These are phyloP conservation scores for Sussaba pulchella DNA, from an alignment of 2,888 invertebrate species.

Conservation along the genomic window DNA sequence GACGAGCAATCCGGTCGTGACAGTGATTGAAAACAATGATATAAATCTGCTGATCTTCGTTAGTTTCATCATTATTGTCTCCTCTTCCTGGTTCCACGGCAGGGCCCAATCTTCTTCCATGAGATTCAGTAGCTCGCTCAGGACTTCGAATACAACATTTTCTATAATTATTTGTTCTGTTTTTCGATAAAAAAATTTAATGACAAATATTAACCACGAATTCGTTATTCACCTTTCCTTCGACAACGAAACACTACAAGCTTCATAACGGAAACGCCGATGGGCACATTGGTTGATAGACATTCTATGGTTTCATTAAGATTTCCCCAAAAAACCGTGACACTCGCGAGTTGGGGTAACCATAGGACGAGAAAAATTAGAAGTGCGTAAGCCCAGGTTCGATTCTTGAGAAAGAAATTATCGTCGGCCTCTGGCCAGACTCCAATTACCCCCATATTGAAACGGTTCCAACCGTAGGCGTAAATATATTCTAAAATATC, in stretches of 20 bases:
- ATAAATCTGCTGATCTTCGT: constrained; percentile 66
- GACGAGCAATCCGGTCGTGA: constrained; percentile 62
- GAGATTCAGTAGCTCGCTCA: constrained; percentile 37
- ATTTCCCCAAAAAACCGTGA: constrained; percentile 69
- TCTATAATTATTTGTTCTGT: background rate
- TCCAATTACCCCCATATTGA: constrained; percentile 70
- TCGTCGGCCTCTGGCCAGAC: constrained; percentile 56
- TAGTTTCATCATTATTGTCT: constrained; percentile 60
- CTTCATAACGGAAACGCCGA: constrained; percentile 71
- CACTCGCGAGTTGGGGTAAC: constrained; percentile 70
- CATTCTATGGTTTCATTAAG: constrained; percentile 71
- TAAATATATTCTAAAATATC: constrained; percentile 62
- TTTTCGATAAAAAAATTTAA: too few relatives aligned
- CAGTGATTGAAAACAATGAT: constrained; percentile 60
- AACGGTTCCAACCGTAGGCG: constrained; percentile 70
- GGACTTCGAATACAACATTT: constrained; percentile 36
- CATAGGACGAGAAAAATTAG: constrained; percentile 56
- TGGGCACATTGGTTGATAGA: constrained; percentile 71
- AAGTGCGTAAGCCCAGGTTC: constrained; percentile 54
- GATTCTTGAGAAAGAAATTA: constrained; percentile 51
- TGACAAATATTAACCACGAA: background rate
- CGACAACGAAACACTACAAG: constrained; percentile 70
- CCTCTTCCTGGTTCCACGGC: constrained; percentile 59
- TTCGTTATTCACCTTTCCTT: constrained; percentile 66
- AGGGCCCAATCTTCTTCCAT: constrained; percentile 62